Evolutionary conservation across 2,797 vertebrate species (phyloP), one percentile per base, ranked within the genome.

Genomic region (Choloepus didactylus): DNA sequence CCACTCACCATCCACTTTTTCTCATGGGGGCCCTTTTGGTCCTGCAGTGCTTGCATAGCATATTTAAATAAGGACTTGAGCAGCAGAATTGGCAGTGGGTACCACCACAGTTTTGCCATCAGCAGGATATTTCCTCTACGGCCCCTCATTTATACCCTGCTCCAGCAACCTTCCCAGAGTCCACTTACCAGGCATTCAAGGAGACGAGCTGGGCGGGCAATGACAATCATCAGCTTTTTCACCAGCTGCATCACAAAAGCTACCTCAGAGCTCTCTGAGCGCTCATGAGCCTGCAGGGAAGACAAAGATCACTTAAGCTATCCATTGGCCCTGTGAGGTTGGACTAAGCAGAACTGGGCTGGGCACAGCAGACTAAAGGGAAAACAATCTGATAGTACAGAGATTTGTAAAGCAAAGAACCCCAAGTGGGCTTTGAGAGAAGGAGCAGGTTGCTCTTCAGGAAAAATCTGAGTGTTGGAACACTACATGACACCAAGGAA

Each of bases 251-350:
- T 99, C 90, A 99, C 99, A 29, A 99, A 99, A 92, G 99, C 98
- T n/a, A 99, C 99, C 97, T 99, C 99, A 3, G 98, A 98, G 81
- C 99, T 99, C 97, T 99, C 99, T 0, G 99, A 99, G 41, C 99
- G 98, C 97, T 99, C 99, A 54, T 99, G 99, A 97, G 99, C 99
- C 99, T 99, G 97, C 9, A 90, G 95, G 90, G 94, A 96, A 96
- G 84, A 97, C 11, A 96, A 91, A 54, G 64, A 70, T 21, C 35
- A 38, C 67, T 80, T 83, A 62, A 89, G 70, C 3, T 27, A 91
- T 29, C 88, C 67, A 41, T 3, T 38, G n/a, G 76, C 80, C 51
- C 54, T 64, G 10, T 3, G 35, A 75, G 72, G 56, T 1, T 72
- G 56, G 44, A 59, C n/a, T 44, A 92, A 92, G 87, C 23, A 56